Evolutionary conservation across 2,113 vertebrate genomes (phyloP).

Genomic region (Microcebus jonahi): DNA sequence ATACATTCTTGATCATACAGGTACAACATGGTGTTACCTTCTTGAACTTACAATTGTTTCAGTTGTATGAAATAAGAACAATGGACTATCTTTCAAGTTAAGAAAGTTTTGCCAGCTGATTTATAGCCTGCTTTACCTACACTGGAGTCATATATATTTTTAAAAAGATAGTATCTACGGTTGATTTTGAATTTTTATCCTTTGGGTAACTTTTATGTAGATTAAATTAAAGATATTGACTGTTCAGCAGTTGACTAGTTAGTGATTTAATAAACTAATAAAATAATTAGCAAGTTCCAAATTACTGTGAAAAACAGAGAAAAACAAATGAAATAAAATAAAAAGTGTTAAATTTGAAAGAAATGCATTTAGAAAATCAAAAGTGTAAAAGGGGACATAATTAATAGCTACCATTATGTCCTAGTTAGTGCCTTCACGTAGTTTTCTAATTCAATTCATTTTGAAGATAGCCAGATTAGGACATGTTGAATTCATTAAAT

Average conservation of each 20-base stretch:
- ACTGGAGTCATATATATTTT: background rate
- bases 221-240: background rate
- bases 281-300: background rate
- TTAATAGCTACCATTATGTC: background rate
- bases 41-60: background rate
- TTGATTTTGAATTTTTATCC: background rate
- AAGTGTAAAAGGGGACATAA: background rate
- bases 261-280: background rate
- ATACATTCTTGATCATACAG: background rate
- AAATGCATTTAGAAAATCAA: background rate
- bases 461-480: background rate
- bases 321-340: background rate
- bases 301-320: background rate
- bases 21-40: background rate
- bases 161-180: background rate
- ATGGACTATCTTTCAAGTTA: background rate
- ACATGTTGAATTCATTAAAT: background rate
- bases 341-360: background rate
- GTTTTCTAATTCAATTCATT: background rate
- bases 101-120: background rate
- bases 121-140: background rate
- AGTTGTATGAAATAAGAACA: background rate
- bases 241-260: background rate
- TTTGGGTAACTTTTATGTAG: background rate
- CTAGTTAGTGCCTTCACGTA: background rate